A percentile compares a stretch with the other conserved stretches of the same genome.
Conservation (phyloP, 2,797 vertebrate species). For the Semaprochilodus insignis region DNA sequence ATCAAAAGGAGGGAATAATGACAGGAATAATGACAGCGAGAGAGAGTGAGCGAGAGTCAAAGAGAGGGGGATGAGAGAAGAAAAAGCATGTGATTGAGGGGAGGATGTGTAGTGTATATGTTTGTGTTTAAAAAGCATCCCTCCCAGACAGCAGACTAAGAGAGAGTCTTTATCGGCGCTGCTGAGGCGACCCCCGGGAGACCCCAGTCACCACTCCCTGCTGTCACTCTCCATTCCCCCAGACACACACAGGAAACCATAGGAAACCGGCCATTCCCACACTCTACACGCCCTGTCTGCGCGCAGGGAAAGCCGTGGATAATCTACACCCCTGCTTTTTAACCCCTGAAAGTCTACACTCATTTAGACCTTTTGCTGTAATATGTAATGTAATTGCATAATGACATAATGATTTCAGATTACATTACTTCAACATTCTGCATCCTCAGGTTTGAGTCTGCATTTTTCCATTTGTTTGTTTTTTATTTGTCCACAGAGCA, state of each 20-base stretch:
- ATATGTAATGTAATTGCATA: background rate
- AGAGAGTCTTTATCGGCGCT: constrained; percentile 76
- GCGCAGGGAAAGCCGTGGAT: constrained; percentile 43
- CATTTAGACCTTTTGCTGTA: background rate
- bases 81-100: constrained; percentile 53
- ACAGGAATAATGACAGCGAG: constrained; percentile 82
- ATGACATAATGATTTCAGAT: background rate
- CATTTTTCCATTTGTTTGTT: background rate
- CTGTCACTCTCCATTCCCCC: constrained; percentile 68
- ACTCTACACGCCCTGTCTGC: constrained; percentile 56
- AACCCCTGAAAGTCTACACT: background rate
- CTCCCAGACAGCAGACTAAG: constrained; percentile 71
- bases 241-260: constrained; percentile 65
- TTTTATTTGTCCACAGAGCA: too few species aligned
- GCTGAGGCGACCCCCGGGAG: constrained; percentile 77
- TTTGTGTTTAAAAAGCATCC: constrained; percentile 76
- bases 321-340: background rate
- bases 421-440: background rate
- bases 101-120: constrained; percentile 77
- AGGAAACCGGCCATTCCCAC: constrained; percentile 79
- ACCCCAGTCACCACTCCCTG: constrained; percentile 72
- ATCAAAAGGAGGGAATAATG: constrained; percentile 84
- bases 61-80: constrained; percentile 50
- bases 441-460: too few species aligned
- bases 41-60: constrained; percentile 60